Evolutionary conservation across 2,888 invertebrate genomes (phyloP).

Genomic region (Philonicus albiceps): DNA sequence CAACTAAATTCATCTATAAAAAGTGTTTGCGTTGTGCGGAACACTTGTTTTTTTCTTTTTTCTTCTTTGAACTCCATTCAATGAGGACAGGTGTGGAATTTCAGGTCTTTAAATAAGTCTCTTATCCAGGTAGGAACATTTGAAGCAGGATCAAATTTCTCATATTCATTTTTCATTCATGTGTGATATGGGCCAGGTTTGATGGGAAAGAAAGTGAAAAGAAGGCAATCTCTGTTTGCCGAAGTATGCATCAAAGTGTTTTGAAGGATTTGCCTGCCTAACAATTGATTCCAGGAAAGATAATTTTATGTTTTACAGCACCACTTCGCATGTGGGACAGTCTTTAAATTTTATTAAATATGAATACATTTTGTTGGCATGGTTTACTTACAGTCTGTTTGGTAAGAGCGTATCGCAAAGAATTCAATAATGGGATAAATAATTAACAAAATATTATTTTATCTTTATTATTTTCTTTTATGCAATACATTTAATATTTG

Average conservation of each 20-base stretch:
- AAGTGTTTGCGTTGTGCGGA: not conserved
- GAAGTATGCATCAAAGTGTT: not conserved
- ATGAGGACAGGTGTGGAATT: not conserved
- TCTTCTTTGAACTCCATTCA: not conserved
- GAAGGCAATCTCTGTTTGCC: not conserved
- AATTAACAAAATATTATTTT: too few species aligned
- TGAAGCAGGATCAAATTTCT: not conserved
- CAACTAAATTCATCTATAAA: not conserved
- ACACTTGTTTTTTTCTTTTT: not conserved
- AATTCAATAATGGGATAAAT: too few species aligned
- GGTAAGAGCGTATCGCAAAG: too few species aligned
- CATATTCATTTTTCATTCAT: not conserved
- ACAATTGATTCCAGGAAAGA: too few species aligned
- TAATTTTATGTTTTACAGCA: too few species aligned
- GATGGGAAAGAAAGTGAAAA: not conserved
- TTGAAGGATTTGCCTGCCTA: not conserved
- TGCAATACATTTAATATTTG: too few species aligned
- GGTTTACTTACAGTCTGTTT: too few species aligned
- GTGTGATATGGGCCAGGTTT: not conserved
- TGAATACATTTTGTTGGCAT: too few species aligned
- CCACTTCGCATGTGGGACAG: too few species aligned
- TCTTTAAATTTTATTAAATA: too few species aligned
- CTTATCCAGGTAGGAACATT: not conserved
- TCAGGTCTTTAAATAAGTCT: not conserved
- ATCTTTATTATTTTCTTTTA: too few species aligned